These are phyloP conservation scores for Aricia artaxerxes DNA, from an alignment of 2,888 invertebrate species.

Conservation along the genomic window DNA sequence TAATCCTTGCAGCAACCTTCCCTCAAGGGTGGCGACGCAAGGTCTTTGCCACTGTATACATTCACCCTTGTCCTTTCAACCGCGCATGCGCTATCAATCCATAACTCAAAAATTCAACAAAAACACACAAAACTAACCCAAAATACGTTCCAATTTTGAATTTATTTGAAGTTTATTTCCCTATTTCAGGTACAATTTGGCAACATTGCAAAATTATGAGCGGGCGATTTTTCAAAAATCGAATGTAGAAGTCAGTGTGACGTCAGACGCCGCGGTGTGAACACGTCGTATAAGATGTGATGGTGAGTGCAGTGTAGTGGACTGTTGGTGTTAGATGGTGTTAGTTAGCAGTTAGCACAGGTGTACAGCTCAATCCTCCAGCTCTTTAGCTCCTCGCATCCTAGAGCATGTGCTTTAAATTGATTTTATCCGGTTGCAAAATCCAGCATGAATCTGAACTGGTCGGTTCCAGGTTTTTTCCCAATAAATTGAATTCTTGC, in stretches of 20 bases:
- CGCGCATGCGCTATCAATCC: constrained; percentile 64
- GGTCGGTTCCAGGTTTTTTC: not conserved
- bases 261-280: constrained; percentile 59
- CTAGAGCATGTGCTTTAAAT: constrained; percentile 7
- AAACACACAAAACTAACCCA: constrained; percentile 37
- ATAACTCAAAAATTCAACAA: constrained; percentile 55
- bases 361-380: constrained; percentile 25
- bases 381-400: not conserved
- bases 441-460: not conserved
- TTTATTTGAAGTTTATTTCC: not conserved
- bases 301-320: constrained; percentile 64
- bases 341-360: not conserved
- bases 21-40: constrained; percentile 37
- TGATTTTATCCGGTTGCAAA: not conserved
- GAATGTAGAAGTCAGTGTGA: constrained; percentile 56
- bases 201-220: not conserved
- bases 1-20: constrained; percentile 33
- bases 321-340: constrained; percentile 8
- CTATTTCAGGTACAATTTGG: not conserved
- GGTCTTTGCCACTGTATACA: constrained; percentile 42
- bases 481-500: not conserved
- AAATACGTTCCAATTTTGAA: not conserved
- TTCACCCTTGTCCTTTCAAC: constrained; percentile 65
- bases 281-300: constrained; percentile 65
- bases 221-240: constrained; percentile 15